phyloP scores from a whole-genome alignment of 2,888 invertebrate genomes.

The Cylloceria caligata region DNA sequence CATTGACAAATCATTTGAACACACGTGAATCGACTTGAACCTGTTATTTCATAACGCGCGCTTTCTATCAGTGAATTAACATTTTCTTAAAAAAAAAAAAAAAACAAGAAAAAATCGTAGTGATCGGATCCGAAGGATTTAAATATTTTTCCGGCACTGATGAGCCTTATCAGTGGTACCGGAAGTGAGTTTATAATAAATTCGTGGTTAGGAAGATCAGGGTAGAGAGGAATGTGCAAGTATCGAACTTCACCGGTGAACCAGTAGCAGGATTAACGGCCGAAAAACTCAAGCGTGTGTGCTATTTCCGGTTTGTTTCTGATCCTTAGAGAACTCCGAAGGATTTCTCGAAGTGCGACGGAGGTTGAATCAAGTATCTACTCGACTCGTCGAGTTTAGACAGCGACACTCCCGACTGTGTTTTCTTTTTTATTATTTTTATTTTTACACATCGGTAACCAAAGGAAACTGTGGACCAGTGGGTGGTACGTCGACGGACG shows the following conservation, averaged over 20 bases:
- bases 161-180: constrained; percentile 5
- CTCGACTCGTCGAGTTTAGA: constrained; percentile 7
- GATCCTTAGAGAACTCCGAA: neutral
- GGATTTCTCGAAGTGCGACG: neutral
- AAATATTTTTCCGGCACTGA: constrained; percentile 17
- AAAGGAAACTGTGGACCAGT: neutral
- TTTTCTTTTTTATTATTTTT: neutral
- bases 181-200: neutral
- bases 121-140: constrained; percentile 25
- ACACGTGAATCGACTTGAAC: no score
- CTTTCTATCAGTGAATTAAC: constrained; percentile 3
- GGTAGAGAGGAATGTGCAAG: no score
- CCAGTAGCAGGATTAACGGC: neutral
- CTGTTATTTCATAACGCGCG: no score
- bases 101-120: neutral
- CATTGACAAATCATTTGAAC: neutral
- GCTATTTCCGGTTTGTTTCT: neutral
- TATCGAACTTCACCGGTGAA: no score
- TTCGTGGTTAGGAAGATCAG: neutral
- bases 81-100: constrained; percentile 20
- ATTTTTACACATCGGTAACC: neutral
- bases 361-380: neutral
- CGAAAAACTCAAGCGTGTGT: neutral
- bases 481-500: neutral
- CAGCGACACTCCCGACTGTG: neutral